Percentiles rank a stretch among this genome's conserved stretches.
Evolutionary conservation across 2,888 invertebrate species (phyloP).

Genomic region (Cantharis rustica): DNA sequence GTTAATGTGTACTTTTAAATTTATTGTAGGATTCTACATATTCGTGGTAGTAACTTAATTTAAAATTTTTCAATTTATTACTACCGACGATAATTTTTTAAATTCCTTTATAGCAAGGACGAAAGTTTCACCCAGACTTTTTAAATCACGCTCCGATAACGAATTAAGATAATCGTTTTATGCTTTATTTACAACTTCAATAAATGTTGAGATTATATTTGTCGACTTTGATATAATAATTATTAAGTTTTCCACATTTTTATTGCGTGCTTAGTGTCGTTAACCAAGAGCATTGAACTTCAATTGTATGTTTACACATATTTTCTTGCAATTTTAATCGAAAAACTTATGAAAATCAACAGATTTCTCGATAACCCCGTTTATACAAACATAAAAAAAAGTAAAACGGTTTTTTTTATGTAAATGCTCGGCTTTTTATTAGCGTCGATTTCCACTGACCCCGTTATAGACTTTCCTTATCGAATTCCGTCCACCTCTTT

Average conservation of each 20-base stretch:
- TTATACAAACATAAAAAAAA: neutral
- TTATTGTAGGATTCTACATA: neutral
- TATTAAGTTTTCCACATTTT: neutral
- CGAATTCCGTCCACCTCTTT: neutral
- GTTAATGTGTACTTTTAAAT: neutral
- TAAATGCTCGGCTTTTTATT: neutral
- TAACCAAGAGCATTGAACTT: conserved; percentile 10
- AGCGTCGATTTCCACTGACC: neutral
- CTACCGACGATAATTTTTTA: neutral
- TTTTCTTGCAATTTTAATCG: neutral
- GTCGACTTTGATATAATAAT: neutral
- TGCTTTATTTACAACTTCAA: neutral
- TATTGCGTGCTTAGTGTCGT: neutral
- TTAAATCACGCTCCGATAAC: neutral
- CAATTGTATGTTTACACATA: conserved; percentile 6
- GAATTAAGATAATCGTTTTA: neutral
- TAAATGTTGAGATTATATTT: neutral
- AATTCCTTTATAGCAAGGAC: neutral
- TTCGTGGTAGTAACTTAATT: neutral
- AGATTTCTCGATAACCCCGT: neutral
- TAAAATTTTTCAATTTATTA: neutral
- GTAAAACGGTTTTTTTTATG: neutral
- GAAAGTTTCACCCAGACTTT: neutral
- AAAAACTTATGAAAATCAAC: neutral
- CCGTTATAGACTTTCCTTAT: neutral